Percentiles rank a stretch among this genome's conserved stretches.
phyloP scores from a whole-genome alignment of 2,113 vertebrate genomes.

The Ceyx cyanopectus region DNA sequence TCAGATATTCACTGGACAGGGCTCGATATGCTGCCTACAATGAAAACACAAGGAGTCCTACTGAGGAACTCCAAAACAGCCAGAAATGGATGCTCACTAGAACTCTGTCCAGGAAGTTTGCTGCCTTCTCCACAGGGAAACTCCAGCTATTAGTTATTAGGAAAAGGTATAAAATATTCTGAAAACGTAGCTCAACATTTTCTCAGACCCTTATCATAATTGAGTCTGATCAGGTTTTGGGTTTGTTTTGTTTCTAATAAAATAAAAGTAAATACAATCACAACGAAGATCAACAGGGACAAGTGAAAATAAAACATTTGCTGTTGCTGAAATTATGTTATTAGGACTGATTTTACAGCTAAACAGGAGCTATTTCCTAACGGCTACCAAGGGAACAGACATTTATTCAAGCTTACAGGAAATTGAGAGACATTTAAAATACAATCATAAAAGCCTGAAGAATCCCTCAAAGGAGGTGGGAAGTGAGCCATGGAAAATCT shows the following conservation, averaged over 20 bases:
- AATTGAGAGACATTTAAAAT: conserved; percentile 31
- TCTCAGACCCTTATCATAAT: background rate
- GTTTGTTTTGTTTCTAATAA: background rate
- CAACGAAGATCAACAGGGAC: background rate
- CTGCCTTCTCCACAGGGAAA: background rate
- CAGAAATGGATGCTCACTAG: background rate
- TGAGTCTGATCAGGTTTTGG: background rate
- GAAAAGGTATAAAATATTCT: background rate
- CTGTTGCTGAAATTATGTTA: background rate
- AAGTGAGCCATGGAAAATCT: conserved; percentile 1
- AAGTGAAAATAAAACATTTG: background rate
- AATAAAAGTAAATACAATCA: background rate
- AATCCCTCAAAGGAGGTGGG: background rate
- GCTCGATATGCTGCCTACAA: accelerated
- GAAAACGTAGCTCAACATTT: background rate
- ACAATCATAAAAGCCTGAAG: conserved; percentile 2
- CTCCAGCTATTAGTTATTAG: background rate
- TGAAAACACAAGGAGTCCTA: background rate
- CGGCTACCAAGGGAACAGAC: conserved; percentile 35
- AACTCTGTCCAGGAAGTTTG: background rate
- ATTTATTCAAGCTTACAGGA: conserved; percentile 45
- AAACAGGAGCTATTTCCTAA: conserved; percentile 33
- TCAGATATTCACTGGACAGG: background rate
- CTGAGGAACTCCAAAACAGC: background rate
- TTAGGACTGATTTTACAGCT: conserved; percentile 15